These are phyloP conservation scores for Otus sunia DNA, from an alignment of 2,113 vertebrate genomes.

Conservation along the genomic window DNA sequence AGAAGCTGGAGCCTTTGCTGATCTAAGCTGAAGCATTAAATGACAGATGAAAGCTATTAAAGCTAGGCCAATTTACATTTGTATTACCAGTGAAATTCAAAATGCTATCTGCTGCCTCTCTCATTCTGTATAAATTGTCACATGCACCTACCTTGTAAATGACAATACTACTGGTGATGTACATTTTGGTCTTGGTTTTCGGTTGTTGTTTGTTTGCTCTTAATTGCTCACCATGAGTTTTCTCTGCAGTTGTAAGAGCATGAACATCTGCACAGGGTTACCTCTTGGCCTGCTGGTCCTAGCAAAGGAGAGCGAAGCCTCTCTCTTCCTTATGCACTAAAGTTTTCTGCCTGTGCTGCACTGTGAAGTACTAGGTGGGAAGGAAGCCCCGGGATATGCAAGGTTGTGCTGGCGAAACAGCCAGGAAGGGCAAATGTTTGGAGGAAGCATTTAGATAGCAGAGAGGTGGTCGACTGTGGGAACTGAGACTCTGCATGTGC, in stretches of 20 bases:
- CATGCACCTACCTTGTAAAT: neutral
- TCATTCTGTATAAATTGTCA: neutral
- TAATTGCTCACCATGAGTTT: neutral
- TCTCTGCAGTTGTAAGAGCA: neutral
- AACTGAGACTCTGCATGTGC: rapidly evolving
- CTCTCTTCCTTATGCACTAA: neutral
- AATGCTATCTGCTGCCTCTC: neutral
- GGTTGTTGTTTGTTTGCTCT: neutral
- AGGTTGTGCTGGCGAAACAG: neutral
- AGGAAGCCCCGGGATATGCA: neutral
- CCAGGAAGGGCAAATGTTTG: neutral
- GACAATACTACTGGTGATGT: neutral
- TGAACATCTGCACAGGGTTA: neutral
- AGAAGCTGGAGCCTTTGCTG: neutral
- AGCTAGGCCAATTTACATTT: neutral
- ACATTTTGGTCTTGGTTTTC: neutral
- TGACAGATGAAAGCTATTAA: neutral
- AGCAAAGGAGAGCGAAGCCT: neutral
- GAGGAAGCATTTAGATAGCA: neutral
- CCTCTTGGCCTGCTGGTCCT: neutral
- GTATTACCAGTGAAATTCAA: neutral
- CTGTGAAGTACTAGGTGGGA: neutral
- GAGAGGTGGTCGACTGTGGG: neutral
- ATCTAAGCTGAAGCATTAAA: neutral
- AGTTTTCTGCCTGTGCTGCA: neutral